These are phyloP conservation scores for Cancer borealis DNA, from an alignment of 2,888 invertebrate genomes.

Conservation along the genomic window DNA sequence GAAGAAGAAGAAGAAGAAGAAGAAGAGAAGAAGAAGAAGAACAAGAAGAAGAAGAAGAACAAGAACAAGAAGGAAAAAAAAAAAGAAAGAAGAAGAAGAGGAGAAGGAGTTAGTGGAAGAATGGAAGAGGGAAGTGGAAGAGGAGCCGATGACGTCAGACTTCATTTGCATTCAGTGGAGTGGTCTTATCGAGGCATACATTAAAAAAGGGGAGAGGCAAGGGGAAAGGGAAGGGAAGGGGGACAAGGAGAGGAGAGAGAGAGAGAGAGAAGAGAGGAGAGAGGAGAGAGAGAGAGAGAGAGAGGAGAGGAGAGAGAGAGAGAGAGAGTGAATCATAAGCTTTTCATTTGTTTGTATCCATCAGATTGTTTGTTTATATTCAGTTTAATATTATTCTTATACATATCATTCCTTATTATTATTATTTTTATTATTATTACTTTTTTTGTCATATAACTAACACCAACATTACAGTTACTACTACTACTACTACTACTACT, in stretches of 20 bases:
- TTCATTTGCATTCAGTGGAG: neutral
- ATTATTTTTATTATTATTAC: too few relatives aligned
- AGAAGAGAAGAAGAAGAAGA: neutral
- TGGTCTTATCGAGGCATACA: neutral
- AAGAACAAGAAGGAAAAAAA: neutral
- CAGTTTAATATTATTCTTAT: neutral
- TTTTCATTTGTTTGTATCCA: neutral
- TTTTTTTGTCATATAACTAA: too few relatives aligned
- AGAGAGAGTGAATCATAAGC: neutral
- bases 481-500: too few relatives aligned
- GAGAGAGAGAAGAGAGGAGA: neutral
- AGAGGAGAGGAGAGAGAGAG: too few relatives aligned
- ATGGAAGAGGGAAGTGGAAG: neutral
- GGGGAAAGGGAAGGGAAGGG: neutral
- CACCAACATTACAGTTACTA: too few relatives aligned
- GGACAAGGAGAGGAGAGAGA: neutral
- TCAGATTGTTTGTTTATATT: neutral
- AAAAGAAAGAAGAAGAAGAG: neutral
- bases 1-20: neutral
- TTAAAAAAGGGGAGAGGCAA: neutral
- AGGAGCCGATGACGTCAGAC: neutral
- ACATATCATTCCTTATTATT: neutral
- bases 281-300: neutral
- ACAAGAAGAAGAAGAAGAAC: neutral
- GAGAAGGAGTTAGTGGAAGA: neutral